These are phyloP conservation scores for Lepeophtheirus nordmannii DNA, from an alignment of 2,888 invertebrate genomes.

Conservation along the genomic window DNA sequence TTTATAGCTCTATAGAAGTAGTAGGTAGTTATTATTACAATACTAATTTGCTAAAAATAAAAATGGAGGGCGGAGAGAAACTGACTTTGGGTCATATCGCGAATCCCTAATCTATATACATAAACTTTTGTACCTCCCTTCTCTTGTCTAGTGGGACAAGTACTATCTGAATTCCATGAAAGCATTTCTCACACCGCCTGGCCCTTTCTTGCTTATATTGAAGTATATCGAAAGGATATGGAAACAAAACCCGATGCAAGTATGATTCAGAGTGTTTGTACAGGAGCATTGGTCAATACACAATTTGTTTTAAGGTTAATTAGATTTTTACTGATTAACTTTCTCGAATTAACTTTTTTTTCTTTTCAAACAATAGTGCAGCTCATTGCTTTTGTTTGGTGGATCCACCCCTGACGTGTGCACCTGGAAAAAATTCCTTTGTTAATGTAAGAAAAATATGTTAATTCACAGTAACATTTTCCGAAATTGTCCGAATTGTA, in stretches of 20 bases:
- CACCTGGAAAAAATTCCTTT: not conserved
- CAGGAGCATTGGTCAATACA: not conserved
- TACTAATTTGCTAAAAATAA: no score
- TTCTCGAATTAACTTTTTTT: not conserved
- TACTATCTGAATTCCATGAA: not conserved
- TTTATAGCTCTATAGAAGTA: no score
- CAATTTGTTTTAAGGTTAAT: not conserved
- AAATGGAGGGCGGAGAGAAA: no score
- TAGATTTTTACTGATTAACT: not conserved
- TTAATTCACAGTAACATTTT: no score
- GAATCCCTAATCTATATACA: no score
- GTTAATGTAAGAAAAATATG: not conserved
- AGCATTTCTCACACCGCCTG: not conserved
- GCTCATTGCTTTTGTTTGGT: not conserved
- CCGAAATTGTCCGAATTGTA: no score
- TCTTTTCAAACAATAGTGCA: not conserved
- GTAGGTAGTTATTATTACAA: no score
- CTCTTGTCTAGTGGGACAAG: not conserved
- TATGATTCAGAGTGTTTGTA: not conserved
- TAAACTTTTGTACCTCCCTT: no score
- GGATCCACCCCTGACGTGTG: not conserved
- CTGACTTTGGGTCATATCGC: no score
- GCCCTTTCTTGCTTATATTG: not conserved
- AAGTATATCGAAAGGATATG: not conserved
- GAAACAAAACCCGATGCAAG: not conserved